phyloP scores from a whole-genome alignment of 1,140 invertebrate species.

The Brachionus plicatilis region DNA sequence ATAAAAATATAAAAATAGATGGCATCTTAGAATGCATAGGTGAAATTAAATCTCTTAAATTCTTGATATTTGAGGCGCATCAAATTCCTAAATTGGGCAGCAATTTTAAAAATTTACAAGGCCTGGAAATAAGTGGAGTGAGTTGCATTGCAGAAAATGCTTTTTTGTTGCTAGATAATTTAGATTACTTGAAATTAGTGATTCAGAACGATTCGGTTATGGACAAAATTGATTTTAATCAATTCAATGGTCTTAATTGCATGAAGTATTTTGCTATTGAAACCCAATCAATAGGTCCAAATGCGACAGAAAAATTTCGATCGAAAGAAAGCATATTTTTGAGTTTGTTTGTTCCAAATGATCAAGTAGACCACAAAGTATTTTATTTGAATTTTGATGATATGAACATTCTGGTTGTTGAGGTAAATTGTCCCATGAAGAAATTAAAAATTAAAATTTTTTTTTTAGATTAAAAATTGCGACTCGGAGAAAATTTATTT shows the following conservation, averaged over 20 bases:
- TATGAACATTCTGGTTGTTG: background rate
- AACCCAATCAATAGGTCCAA: background rate
- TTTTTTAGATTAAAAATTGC: conserved; percentile 6
- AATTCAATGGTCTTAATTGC: background rate
- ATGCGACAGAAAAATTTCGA: background rate
- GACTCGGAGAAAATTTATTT: background rate
- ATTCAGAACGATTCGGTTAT: background rate
- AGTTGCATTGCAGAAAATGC: background rate
- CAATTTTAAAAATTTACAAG: background rate
- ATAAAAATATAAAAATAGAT: background rate
- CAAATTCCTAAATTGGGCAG: background rate
- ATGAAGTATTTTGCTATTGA: background rate
- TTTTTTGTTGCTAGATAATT: background rate
- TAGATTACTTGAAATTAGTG: background rate
- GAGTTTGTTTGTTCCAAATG: background rate
- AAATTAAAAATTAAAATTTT: background rate
- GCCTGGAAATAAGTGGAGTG: background rate
- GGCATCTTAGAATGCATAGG: background rate
- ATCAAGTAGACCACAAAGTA: background rate
- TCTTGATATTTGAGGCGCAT: background rate
- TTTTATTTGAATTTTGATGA: conserved; percentile 6
- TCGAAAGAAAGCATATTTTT: background rate
- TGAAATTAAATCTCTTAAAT: background rate
- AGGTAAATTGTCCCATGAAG: background rate
- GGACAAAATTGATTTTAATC: background rate